Percentiles rank a stretch among this genome's conserved stretches.
Conservation (phyloP, 2,113 vertebrate genomes). For the Calcarius ornatus region DNA sequence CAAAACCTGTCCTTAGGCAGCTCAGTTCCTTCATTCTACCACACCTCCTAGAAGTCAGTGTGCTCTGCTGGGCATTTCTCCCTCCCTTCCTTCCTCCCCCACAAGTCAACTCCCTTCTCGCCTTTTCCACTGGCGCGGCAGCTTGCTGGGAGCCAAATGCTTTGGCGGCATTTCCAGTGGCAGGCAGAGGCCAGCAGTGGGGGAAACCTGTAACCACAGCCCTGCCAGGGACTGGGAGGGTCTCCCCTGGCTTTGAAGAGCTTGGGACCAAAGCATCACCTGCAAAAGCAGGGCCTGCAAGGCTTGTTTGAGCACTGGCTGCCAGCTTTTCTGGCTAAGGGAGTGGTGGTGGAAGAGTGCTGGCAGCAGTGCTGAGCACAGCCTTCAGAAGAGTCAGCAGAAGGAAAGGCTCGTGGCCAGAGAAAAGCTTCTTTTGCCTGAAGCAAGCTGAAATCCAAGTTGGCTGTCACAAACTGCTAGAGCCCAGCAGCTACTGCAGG, state of each 20-base stretch:
- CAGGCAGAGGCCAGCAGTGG: fast-evolving
- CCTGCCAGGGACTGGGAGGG: not conserved
- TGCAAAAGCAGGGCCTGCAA: not conserved
- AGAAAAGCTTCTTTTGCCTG: not conserved
- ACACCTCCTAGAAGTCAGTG: not conserved
- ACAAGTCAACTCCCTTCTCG: not conserved
- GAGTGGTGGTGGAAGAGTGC: not conserved
- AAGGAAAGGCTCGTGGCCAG: not conserved
- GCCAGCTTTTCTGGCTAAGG: not conserved
- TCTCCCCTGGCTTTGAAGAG: not conserved
- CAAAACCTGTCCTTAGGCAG: not conserved
- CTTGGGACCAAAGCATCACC: not conserved
- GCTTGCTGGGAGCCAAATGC: not conserved
- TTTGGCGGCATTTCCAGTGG: not conserved
- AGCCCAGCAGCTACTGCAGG: not conserved
- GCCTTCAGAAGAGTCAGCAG: not conserved
- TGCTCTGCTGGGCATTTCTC: not conserved
- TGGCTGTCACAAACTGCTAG: not conserved
- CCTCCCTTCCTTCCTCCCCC: not conserved
- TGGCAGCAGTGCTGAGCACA: not conserved
- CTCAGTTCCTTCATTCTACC: not conserved
- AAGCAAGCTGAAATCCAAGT: not conserved
- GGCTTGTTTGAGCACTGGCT: not conserved
- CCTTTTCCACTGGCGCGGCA: not conserved
- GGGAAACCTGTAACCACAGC: fast-evolving